Evolutionary conservation across 2,888 invertebrate genomes (phyloP).

Genomic region (Bunonema sp.): DNA sequence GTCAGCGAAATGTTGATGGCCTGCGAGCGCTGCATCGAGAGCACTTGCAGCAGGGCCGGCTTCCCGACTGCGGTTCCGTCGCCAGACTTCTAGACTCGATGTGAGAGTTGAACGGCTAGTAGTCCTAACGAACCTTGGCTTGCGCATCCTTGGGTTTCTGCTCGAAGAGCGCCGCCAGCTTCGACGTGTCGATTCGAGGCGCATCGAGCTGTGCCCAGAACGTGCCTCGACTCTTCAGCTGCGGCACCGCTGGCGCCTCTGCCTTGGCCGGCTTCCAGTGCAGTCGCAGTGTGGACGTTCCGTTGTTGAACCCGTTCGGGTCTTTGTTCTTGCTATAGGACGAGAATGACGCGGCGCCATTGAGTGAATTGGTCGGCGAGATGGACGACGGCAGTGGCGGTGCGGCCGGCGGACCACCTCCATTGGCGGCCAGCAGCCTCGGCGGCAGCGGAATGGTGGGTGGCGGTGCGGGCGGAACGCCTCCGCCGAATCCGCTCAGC

Average conservation of each 20-base stretch:
- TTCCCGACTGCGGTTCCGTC: slow-evolving; percentile 51
- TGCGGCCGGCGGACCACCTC: too few relatives aligned
- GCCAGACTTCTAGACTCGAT: slow-evolving; percentile 13
- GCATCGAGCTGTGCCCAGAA: slow-evolving; percentile 76
- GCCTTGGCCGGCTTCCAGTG: slow-evolving; percentile 75
- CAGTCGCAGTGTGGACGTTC: slow-evolving; percentile 86
- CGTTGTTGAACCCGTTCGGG: too few relatives aligned
- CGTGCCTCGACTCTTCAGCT: slow-evolving; percentile 36
- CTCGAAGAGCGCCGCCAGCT: slow-evolving; percentile 88
- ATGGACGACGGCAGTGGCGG: too few relatives aligned
- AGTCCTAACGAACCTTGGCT: slow-evolving; percentile 54
- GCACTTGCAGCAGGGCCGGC: slow-evolving; percentile 67
- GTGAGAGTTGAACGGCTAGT: too few relatives aligned
- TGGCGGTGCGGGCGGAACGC: slow-evolving; percentile 26
- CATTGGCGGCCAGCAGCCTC: too few relatives aligned
- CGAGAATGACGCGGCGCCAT: too few relatives aligned
- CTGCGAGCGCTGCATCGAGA: slow-evolving; percentile 91
- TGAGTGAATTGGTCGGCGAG: too few relatives aligned
- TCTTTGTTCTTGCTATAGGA: too few relatives aligned
- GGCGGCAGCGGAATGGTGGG: too few relatives aligned
- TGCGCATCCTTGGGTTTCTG: slow-evolving; percentile 66
- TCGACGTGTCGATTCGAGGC: slow-evolving; percentile 70
- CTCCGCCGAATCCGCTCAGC: slow-evolving; percentile 7
- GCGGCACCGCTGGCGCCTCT: slow-evolving; percentile 31
- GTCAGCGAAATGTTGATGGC: slow-evolving; percentile 99